These are phyloP conservation scores for Synanthedon vespiformis DNA, from an alignment of 2,888 invertebrate genomes.

Conservation along the genomic window DNA sequence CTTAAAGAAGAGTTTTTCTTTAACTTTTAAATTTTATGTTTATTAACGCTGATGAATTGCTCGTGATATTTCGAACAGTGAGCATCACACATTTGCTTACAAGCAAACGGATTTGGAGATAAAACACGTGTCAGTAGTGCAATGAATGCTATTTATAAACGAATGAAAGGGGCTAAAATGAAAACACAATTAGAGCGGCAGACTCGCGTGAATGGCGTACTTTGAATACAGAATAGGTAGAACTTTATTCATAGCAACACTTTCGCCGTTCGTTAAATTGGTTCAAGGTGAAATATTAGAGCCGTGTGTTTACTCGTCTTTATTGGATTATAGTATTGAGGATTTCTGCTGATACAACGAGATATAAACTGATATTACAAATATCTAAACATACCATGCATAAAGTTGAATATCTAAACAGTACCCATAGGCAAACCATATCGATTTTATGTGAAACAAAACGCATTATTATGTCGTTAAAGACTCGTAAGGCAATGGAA, in stretches of 20 bases:
- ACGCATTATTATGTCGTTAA: too few species aligned
- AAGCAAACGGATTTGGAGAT: too few species aligned
- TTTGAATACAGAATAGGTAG: not conserved
- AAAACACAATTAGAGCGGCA: not conserved
- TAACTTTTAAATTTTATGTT: too few species aligned
- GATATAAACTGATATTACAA: too few species aligned
- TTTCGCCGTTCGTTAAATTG: not conserved
- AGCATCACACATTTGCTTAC: not conserved
- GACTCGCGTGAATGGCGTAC: not conserved
- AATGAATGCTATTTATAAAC: not conserved
- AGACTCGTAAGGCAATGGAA: too few species aligned
- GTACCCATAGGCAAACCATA: too few species aligned
- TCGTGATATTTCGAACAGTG: too few species aligned
- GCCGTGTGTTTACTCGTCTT: not conserved
- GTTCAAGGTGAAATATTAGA: not conserved
- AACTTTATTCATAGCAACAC: not conserved
- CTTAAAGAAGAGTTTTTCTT: too few species aligned
- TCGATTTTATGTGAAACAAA: too few species aligned
- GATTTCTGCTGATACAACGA: not conserved
- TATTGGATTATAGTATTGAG: not conserved
- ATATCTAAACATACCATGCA: too few species aligned
- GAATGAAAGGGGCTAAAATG: not conserved
- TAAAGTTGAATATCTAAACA: too few species aligned
- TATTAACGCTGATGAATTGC: too few species aligned
- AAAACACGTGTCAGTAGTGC: not conserved